Conservation (phyloP, 92 coral and sea anemone species). For the Parazoanthus darwini region DNA sequence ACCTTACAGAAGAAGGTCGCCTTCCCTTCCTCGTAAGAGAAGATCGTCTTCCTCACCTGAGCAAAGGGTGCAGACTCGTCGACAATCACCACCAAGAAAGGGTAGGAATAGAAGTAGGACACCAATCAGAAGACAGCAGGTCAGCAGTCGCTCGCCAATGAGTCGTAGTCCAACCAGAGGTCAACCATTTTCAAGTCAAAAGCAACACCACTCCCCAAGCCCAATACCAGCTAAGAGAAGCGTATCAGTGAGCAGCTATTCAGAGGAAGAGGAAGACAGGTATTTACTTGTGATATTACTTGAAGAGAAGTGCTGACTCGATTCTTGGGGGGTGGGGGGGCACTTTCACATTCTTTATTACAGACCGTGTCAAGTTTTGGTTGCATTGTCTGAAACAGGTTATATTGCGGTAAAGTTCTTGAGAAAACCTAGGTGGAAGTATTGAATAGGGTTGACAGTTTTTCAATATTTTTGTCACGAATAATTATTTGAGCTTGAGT, state of each 20-base stretch:
- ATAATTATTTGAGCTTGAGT: neutral
- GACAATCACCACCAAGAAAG: neutral
- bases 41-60: conserved; percentile 1
- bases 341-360: neutral
- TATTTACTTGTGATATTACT: neutral
- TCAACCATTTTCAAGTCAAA: neutral
- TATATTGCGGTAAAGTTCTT: too few relatives aligned
- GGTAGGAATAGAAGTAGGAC: conserved; percentile 12
- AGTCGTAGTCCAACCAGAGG: conserved; percentile 24
- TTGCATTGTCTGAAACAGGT: neutral
- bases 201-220: neutral
- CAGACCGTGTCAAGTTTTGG: neutral
- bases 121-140: conserved; percentile 25
- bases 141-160: conserved; percentile 22
- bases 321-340: neutral
- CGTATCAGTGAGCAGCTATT: conserved; percentile 1
- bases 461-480: too few relatives aligned
- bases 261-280: conserved; percentile 35
- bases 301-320: neutral
- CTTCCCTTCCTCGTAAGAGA: conserved; percentile 1
- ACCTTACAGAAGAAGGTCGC: conserved; percentile 4
- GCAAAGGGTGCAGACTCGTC: neutral
- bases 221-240: neutral
- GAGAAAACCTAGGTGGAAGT: neutral
- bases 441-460: neutral